Percentiles rank a stretch among this genome's conserved stretches.
Conservation (phyloP, 2,888 invertebrate genomes). For the Syrista parreyssii region DNA sequence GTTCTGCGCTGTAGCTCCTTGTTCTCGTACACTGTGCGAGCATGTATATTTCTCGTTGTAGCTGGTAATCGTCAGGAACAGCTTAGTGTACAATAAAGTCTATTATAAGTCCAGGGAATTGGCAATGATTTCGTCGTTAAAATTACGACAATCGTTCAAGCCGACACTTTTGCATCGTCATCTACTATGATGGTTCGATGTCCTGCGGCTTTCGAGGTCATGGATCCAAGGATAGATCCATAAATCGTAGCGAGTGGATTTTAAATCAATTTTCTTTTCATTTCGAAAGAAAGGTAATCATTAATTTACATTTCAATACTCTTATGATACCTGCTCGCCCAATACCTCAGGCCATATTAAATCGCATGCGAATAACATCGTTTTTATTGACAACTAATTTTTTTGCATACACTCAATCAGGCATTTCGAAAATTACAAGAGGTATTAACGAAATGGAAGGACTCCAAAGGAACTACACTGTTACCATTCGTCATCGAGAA, state of each 20-base stretch:
- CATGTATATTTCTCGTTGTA: background rate
- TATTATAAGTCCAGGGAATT: background rate
- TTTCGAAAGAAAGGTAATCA: background rate
- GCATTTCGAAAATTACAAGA: background rate
- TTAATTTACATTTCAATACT: background rate
- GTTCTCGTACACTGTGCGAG: background rate
- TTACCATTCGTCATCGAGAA: background rate
- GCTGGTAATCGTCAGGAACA: background rate
- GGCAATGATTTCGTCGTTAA: background rate
- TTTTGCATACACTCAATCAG: background rate
- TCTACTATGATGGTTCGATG: background rate
- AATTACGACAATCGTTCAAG: background rate
- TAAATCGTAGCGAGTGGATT: background rate
- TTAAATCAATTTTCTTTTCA: background rate
- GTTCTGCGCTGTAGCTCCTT: background rate
- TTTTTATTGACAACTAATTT: background rate
- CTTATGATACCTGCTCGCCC: background rate
- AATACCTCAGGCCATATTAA: background rate
- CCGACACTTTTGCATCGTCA: background rate
- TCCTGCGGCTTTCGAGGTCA: background rate
- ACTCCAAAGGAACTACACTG: background rate
- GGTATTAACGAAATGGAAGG: background rate
- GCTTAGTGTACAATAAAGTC: background rate
- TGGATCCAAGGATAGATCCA: background rate
- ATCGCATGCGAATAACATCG: too few relatives aligned